Evolutionary conservation across 2,888 invertebrate genomes (phyloP).

Genomic region (Bimastos eiseni): DNA sequence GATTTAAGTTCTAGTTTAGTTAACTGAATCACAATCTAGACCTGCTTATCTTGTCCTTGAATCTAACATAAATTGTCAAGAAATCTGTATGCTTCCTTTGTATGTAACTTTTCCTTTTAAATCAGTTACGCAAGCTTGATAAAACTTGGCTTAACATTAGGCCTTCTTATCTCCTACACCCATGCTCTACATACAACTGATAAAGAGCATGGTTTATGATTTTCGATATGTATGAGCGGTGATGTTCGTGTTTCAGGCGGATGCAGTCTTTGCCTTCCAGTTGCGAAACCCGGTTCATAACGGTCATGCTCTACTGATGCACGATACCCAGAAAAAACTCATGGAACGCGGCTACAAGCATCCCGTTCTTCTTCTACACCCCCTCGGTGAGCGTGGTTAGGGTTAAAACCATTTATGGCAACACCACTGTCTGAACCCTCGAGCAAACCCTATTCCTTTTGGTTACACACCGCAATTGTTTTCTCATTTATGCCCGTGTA

Average conservation of each 20-base stretch:
- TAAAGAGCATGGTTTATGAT: not conserved
- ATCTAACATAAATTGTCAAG: too few relatives aligned
- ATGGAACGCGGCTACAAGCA: conserved; percentile 77
- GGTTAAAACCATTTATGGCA: not conserved
- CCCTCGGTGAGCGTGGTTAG: conserved; percentile 76
- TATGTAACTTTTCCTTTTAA: too few relatives aligned
- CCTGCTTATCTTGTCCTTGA: too few relatives aligned
- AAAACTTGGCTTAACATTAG: too few relatives aligned
- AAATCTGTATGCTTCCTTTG: too few relatives aligned
- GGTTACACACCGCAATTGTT: too few relatives aligned
- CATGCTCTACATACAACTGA: not conserved
- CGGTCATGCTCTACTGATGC: conserved; percentile 96
- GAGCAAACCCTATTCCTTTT: too few relatives aligned
- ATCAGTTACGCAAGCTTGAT: too few relatives aligned
- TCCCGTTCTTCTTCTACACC: conserved; percentile 91
- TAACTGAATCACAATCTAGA: too few relatives aligned
- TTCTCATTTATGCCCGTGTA: too few relatives aligned
- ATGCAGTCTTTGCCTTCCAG: conserved; percentile 97
- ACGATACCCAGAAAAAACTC: conserved; percentile 65
- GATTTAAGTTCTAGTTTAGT: too few relatives aligned
- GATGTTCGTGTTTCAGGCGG: conserved; percentile 68
- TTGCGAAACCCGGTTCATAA: conserved; percentile 97
- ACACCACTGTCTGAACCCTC: not conserved
- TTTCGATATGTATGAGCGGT: not conserved
- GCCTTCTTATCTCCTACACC: not conserved